Base-by-base conservation (phyloP, 2,888 invertebrate species). In the Argynnis bischoffii region DNA sequence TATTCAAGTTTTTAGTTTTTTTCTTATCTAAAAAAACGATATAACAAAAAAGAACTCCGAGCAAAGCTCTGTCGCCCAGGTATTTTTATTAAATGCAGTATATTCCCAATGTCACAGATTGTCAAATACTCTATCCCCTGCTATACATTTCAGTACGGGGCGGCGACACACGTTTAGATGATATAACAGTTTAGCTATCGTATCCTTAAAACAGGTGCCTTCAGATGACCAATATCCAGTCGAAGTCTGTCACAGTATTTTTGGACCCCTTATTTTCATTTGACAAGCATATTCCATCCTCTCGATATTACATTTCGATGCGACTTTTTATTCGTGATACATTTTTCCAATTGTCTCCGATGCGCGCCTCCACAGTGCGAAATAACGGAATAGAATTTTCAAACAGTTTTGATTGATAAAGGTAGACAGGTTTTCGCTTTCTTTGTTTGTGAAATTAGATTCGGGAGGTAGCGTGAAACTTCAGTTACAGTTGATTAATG, bases 351-450 rank as follows among this genome's bases (percentile, higher is more conserved):
- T 90, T 90, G 90, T 90, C 88, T 87, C 85, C 84, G 80, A 76
- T 82, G 86, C 85, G 83, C 83, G 84, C 83, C 81, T 84, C 81
- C 82, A 77, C 83, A 82, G 82, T 85, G 84, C 83, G 86, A 89
- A 90, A 89, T 90, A 89, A 88, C 88, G 82, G 87, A 89, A 92
- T 89, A 88, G 85, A 92, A 90, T 89, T 92, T 92, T 89, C 89
- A 87, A 90, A 89, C 88, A 88, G 87, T 91, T 92, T 90, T 91
- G 90, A 92, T 91, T 91, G 92, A 91, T 91, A 92, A 90, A 90
- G 90, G 91, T 91, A 90, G 91, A 91, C 90, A 86, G 88, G 86
- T 87, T 90, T 90, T 87, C 88, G 87, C 84, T 89, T 91, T 90
- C 89, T 90, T 91, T 91, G 90, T 91, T 92, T 90, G 86, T 86